These are phyloP conservation scores for Otus scops DNA, from an alignment of 2,797 vertebrate genomes.

Conservation along the genomic window DNA sequence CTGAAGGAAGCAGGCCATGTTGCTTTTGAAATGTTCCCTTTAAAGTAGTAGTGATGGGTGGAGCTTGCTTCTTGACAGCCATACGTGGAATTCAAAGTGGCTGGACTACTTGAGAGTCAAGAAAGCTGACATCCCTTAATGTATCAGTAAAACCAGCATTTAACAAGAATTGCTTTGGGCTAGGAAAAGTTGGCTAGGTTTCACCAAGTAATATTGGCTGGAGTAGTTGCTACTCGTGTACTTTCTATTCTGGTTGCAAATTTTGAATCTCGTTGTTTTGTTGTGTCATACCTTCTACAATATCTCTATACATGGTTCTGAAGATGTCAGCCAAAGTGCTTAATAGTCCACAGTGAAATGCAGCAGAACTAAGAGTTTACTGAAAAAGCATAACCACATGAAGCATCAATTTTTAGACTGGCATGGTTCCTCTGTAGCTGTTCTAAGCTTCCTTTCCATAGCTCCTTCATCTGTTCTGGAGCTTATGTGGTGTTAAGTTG, in stretches of 20 bases:
- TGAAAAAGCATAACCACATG: not conserved
- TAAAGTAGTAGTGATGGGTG: not conserved
- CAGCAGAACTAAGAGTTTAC: not conserved
- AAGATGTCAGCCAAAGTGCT: not conserved
- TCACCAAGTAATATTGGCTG: not conserved
- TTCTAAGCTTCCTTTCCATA: not conserved
- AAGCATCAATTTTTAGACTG: not conserved
- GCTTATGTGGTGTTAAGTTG: not conserved
- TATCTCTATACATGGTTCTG: accelerated
- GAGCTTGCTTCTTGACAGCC: not conserved
- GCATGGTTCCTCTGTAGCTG: not conserved
- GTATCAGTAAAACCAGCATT: not conserved
- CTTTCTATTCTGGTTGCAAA: not conserved
- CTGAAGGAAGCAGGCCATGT: not conserved
- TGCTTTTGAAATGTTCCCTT: not conserved
- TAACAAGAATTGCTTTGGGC: not conserved
- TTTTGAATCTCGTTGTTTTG: not conserved
- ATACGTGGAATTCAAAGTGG: not conserved
- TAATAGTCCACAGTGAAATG: not conserved
- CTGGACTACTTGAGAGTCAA: not conserved
- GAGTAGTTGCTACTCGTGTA: not conserved
- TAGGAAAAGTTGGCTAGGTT: not conserved
- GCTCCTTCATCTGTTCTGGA: not conserved
- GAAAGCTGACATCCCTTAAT: not conserved
- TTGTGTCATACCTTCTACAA: not conserved